Evolutionary conservation across 2,797 vertebrate genomes (phyloP).

Genomic region (Manis javanica): DNA sequence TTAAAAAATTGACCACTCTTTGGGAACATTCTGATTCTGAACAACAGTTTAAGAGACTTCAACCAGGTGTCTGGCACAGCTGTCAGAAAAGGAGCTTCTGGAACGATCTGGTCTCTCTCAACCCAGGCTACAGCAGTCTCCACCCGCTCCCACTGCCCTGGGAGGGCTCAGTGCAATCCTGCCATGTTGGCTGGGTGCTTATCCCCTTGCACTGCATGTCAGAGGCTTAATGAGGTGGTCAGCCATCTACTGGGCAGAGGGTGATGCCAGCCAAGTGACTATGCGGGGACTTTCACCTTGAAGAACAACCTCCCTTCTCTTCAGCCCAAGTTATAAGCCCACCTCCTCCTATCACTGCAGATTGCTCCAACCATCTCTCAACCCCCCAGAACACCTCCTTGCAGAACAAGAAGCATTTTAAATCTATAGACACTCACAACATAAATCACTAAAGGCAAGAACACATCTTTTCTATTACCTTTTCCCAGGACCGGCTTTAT

Average conservation of each 20-base stretch:
- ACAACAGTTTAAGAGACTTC: not conserved
- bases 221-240: not conserved
- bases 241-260: not conserved
- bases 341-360: not conserved
- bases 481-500: not conserved
- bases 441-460: not conserved
- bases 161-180: fast-evolving
- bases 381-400: not conserved
- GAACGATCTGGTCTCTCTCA: not conserved
- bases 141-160: not conserved
- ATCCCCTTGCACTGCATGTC: fast-evolving
- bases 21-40: slow-evolving; percentile 20
- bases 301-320: not conserved
- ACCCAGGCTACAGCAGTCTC: not conserved
- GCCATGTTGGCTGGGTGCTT: no score
- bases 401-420: not conserved
- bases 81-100: not conserved
- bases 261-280: not conserved
- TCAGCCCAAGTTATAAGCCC: not conserved
- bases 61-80: not conserved
- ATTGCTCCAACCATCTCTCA: no score
- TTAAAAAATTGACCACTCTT: not conserved
- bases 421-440: not conserved
- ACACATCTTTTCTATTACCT: not conserved
- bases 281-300: not conserved